phyloP scores from a whole-genome alignment of 2,797 vertebrate species.

The Streptopelia turtur region DNA sequence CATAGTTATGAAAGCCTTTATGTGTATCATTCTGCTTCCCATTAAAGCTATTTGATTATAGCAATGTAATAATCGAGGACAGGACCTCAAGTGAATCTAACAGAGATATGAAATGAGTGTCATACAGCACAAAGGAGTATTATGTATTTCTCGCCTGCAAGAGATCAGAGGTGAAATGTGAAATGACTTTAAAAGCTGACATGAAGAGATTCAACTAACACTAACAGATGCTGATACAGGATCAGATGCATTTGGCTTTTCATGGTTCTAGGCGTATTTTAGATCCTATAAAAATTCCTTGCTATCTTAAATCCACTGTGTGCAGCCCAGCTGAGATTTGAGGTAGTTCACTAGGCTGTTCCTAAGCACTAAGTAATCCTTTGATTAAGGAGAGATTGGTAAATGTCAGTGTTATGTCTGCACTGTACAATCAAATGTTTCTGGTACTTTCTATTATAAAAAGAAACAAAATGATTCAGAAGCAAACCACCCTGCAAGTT shows the following conservation, averaged over 20 bases:
- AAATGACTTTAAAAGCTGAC: not conserved
- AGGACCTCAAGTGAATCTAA: not conserved
- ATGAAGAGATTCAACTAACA: not conserved
- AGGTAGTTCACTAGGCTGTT: not conserved
- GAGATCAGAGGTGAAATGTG: not conserved
- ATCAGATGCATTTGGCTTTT: not conserved
- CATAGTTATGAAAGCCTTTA: not conserved
- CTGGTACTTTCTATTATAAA: not conserved
- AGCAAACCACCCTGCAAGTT: not conserved
- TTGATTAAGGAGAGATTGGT: not conserved
- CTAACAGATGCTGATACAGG: not conserved
- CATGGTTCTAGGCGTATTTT: not conserved
- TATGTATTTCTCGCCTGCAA: not conserved
- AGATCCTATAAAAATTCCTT: not conserved
- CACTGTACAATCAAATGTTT: not conserved
- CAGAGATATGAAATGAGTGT: not conserved
- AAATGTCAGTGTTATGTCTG: not conserved
- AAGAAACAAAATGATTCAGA: not conserved
- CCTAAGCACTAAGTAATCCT: not conserved
- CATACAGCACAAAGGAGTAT: not conserved
- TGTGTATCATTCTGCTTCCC: not conserved
- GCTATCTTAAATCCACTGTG: not conserved
- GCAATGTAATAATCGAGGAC: not conserved
- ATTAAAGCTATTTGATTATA: not conserved
- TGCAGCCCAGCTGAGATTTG: not conserved